Evolutionary conservation across 2,888 invertebrate species (phyloP).

Genomic region (Mythimna loreyi): DNA sequence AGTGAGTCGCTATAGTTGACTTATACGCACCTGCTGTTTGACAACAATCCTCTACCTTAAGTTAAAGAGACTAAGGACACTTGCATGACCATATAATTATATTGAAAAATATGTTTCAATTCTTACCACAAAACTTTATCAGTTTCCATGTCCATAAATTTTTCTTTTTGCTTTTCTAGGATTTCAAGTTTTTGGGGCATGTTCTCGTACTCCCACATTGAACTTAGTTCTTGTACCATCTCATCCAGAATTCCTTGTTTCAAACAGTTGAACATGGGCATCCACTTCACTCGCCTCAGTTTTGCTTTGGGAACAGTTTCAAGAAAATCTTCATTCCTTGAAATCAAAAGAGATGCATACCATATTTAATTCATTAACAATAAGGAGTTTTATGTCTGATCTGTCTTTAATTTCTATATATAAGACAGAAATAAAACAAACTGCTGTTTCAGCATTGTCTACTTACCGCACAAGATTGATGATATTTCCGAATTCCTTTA

Average conservation of each 20-base stretch:
- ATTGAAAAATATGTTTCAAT: not conserved
- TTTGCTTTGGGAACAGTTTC: conserved; percentile 85
- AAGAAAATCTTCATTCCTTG: conserved; percentile 86
- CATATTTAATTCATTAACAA: not conserved
- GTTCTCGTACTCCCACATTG: conserved; percentile 87
- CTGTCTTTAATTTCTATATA: not conserved
- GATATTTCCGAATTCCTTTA: conserved; percentile 86
- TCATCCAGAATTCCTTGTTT: conserved; percentile 84
- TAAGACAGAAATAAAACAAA: not conserved
- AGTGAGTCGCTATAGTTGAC: no score
- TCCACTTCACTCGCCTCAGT: conserved; percentile 84
- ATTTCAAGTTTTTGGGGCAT: conserved; percentile 82
- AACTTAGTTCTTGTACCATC: conserved; percentile 83
- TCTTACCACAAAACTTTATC: conserved; percentile 76
- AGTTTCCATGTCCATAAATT: conserved; percentile 76
- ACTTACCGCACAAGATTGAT: conserved; percentile 82
- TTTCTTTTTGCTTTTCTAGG: conserved; percentile 84
- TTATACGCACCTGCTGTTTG: no score
- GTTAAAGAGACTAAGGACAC: not conserved
- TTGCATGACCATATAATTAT: no score
- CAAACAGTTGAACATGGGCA: conserved; percentile 84
- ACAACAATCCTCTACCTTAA: not conserved
- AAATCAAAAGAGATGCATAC: conserved; percentile 37
- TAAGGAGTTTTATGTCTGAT: not conserved
- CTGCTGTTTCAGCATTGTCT: not conserved